Conservation (phyloP, 2,797 vertebrate genomes). For the Echiichthys vipera region DNA sequence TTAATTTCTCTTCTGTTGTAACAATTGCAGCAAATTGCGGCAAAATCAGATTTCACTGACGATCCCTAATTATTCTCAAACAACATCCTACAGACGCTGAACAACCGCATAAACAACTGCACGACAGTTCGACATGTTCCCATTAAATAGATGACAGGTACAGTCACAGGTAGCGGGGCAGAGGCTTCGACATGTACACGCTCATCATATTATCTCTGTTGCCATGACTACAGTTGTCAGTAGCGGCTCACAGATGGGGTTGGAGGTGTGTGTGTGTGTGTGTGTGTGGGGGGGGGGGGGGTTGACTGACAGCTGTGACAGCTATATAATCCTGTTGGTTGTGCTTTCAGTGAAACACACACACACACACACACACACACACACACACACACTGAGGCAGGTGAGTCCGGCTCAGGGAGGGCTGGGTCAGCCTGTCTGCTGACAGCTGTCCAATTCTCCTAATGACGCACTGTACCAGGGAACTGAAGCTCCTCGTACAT, state of each 20-base stretch:
- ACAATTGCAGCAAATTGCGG: not conserved
- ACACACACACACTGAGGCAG: conserved; percentile 46
- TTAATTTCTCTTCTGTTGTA: not conserved
- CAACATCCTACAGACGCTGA: conserved; percentile 4
- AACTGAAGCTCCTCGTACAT: conserved; percentile 14
- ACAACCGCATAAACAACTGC: conserved; percentile 32
- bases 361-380: conserved; percentile 38
- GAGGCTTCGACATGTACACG: conserved; percentile 56
- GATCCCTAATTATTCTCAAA: not conserved
- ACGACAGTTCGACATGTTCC: conserved; percentile 40
- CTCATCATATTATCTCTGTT: conserved; percentile 71
- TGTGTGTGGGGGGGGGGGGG: conserved; percentile 29
- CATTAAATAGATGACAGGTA: conserved; percentile 50
- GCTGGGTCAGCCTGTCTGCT: conserved; percentile 23
- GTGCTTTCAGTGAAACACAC: conserved; percentile 44
- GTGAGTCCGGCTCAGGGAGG: conserved; percentile 46
- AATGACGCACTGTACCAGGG: conserved; percentile 34
- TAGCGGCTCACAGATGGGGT: conserved; percentile 45
- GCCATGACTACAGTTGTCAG: conserved; percentile 79
- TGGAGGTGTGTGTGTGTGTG: not conserved
- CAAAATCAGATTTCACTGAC: conserved; percentile 1
- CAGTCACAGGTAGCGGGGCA: conserved; percentile 55
- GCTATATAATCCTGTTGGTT: conserved; percentile 73
- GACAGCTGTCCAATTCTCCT: conserved; percentile 50
- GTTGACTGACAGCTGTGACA: conserved; percentile 79